Evolutionary conservation across 2,113 vertebrate genomes (phyloP).

Genomic region (Lichenostomus cassidix): DNA sequence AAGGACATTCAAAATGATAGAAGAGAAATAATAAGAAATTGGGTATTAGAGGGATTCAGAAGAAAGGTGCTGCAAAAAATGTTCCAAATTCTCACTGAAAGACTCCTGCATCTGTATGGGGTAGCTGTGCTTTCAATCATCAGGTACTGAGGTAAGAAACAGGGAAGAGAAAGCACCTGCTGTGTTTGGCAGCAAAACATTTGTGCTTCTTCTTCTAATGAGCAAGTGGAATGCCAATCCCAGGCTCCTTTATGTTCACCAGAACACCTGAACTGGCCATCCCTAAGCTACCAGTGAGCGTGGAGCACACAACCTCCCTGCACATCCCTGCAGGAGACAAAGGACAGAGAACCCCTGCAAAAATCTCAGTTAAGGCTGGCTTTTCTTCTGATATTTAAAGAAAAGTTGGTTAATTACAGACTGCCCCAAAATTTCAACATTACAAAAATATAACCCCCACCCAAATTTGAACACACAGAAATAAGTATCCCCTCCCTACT

Average conservation of each 20-base stretch:
- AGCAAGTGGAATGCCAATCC: not conserved
- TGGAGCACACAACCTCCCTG: not conserved
- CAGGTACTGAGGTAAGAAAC: not conserved
- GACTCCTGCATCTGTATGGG: not conserved
- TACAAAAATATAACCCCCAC: not conserved
- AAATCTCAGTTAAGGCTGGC: not conserved
- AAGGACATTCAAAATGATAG: not conserved
- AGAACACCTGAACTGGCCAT: not conserved
- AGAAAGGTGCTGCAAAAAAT: not conserved
- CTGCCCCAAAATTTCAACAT: not conserved
- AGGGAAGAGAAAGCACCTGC: not conserved
- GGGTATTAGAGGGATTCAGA: not conserved
- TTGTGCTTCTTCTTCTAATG: not conserved
- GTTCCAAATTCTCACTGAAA: not conserved
- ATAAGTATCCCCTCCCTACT: not conserved
- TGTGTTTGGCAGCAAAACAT: not conserved
- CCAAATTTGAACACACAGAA: not conserved
- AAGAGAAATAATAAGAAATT: not conserved
- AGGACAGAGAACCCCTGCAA: not conserved
- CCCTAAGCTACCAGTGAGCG: not conserved
- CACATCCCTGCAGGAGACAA: not conserved
- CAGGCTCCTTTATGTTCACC: not conserved
- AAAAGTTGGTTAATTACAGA: not conserved
- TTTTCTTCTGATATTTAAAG: not conserved
- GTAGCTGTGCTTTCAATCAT: not conserved